Conservation (phyloP, 2,113 vertebrate genomes). For the Pimephales promelas region DNA sequence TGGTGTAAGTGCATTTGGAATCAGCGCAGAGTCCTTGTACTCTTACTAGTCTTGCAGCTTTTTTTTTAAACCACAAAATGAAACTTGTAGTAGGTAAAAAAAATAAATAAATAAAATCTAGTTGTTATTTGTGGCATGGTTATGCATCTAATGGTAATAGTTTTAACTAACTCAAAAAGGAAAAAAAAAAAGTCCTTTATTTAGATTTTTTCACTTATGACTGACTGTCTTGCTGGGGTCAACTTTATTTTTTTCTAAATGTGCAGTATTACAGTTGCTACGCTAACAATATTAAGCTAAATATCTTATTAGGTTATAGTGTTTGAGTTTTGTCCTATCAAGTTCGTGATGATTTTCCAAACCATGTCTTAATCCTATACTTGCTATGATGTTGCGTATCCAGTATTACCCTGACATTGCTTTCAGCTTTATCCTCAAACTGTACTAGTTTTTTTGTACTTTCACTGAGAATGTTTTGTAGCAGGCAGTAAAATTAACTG, state of each 20-base stretch:
- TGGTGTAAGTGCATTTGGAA: conserved; percentile 92
- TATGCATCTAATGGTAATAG: conserved; percentile 93
- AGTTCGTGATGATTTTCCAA: conserved; percentile 85
- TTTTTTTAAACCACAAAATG: conserved; percentile 81
- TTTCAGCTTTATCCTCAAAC: conserved; percentile 84
- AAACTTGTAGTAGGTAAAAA: conserved; percentile 82
- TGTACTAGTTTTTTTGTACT: conserved; percentile 77
- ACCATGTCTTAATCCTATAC: conserved; percentile 81
- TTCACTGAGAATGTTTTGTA: conserved; percentile 96
- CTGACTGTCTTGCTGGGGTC: conserved; percentile 83
- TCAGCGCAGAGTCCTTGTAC: conserved; percentile 84
- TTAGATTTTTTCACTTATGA: conserved; percentile 77
- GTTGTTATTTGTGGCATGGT: conserved; percentile 98
- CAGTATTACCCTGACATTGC: conserved; percentile 70
- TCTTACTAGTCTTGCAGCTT: conserved; percentile 87
- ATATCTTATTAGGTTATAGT: conserved; percentile 87
- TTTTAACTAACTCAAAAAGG: conserved; percentile 78
- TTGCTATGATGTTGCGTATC: conserved; percentile 82
- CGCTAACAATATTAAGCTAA: conserved; percentile 84
- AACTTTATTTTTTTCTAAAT: conserved; percentile 80
- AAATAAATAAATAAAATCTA: conserved; percentile 83
- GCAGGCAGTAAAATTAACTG: conserved; percentile 91
- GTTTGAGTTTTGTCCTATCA: conserved; percentile 88
- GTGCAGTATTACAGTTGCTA: conserved; percentile 88
- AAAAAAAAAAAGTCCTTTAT: conserved; percentile 53